Conservation (phyloP, 2,888 invertebrate species). For the Sympetrum striolatum region DNA sequence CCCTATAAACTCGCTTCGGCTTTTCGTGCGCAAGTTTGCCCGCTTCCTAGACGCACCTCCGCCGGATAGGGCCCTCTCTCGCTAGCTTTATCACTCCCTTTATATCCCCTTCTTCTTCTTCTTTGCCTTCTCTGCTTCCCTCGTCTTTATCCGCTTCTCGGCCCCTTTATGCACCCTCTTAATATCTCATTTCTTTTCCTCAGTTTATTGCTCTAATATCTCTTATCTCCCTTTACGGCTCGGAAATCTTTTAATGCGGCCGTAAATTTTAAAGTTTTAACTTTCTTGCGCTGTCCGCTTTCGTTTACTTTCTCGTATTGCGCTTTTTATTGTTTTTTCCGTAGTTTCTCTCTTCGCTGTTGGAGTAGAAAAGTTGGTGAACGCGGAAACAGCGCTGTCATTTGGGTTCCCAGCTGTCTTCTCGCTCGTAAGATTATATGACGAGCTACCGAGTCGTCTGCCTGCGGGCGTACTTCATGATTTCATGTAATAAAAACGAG, state of each 20-base stretch:
- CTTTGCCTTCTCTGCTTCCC: not conserved
- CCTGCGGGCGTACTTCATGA: too few relatives aligned
- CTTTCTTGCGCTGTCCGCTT: constrained; percentile 5
- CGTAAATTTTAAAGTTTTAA: constrained; percentile 20
- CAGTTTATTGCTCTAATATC: not conserved
- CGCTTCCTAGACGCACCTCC: too few relatives aligned
- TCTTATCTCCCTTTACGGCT: constrained; percentile 14
- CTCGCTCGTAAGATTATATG: not conserved
- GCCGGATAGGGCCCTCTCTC: not conserved
- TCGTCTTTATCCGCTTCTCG: not conserved
- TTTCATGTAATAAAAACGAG: too few relatives aligned
- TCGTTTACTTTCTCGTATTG: constrained; percentile 3
- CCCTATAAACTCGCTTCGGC: not conserved
- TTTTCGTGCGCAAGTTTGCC: not conserved
- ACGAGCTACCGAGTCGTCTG: too few relatives aligned
- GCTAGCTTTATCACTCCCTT: not conserved
- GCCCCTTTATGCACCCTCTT: constrained; percentile 12
- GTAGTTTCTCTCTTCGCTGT: not conserved
- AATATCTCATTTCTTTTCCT: constrained; percentile 35
- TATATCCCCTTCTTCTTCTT: not conserved
- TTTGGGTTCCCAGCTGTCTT: not conserved
- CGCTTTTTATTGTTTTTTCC: not conserved
- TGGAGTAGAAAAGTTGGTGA: too few relatives aligned
- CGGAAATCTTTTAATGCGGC: constrained; percentile 29
- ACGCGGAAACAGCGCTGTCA: too few relatives aligned